These are phyloP conservation scores for Halocynthia aurantium DNA, from an alignment of 23 tunicate species.

Conservation along the genomic window DNA sequence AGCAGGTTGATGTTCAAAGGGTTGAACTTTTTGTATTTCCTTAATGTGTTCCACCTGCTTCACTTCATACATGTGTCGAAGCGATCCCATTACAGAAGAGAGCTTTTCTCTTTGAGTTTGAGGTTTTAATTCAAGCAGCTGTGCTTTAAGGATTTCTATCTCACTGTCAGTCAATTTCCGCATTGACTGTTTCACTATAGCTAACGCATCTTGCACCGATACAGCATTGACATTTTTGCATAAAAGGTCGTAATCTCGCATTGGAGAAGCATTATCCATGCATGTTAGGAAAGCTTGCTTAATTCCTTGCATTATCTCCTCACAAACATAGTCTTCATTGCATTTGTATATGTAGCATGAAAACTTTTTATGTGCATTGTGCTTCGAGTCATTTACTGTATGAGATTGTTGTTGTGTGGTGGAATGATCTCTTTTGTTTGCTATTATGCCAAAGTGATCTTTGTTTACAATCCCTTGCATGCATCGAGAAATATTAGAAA, in stretches of 20 bases:
- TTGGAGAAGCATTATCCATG: conserved; percentile 52
- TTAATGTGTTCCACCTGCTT: conserved; percentile 50
- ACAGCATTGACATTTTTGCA: conserved; percentile 42
- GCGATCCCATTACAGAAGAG: conserved; percentile 45
- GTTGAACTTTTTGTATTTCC: conserved; percentile 39
- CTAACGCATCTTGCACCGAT: conserved; percentile 11
- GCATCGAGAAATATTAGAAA: conserved; percentile 47
- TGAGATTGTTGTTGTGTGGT: not conserved
- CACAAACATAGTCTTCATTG: conserved; percentile 51
- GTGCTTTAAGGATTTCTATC: conserved; percentile 6
- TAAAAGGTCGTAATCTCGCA: conserved; percentile 38
- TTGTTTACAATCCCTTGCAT: conserved; percentile 44
- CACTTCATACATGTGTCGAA: conserved; percentile 49
- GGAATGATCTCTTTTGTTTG: conserved; percentile 14
- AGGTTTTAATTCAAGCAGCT: conserved; percentile 16
- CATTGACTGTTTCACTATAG: conserved; percentile 5
- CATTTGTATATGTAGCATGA: conserved; percentile 60
- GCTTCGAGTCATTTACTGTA: conserved; percentile 5
- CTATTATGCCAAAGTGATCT: conserved; percentile 69
- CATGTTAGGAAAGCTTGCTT: conserved; percentile 55
- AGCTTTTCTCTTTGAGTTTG: conserved; percentile 33
- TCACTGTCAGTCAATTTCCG: conserved; percentile 4
- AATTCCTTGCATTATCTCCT: conserved; percentile 76
- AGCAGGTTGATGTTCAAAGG: not conserved
- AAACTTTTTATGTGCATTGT: conserved; percentile 12